Evolutionary conservation across 2,888 invertebrate species (phyloP), one percentile per base, ranked within the genome.

Genomic region (Morpho deidamia): DNA sequence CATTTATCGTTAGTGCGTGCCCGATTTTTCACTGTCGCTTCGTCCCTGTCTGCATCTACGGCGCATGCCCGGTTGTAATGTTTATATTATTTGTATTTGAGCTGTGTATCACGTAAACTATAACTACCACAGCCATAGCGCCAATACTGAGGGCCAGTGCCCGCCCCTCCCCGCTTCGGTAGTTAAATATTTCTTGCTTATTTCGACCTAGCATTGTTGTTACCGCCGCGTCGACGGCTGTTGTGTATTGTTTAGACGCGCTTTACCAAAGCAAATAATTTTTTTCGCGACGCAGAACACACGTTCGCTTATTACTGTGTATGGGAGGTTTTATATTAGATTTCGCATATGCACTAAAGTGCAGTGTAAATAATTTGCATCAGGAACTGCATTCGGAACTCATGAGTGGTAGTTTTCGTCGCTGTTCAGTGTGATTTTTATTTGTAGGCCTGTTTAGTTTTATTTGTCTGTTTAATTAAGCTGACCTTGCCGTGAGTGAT

Each of bases 11-110:
- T 9, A 12, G n/a, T 14, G 42, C 39, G 44, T 41, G 12, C 41
- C 35, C 34, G 35, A 8, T 33, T 35, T 11, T 11, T 42, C 42
- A 35, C 34, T 39, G 46, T 57, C 45, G 59, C 40, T 58, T 56
- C 73, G 76, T 88, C 88, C 68, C 81, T 74, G 76, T 88, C 87
- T 72, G 76, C 61, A 39, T 58, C 62, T 61, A 85, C 72, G 55
- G 89, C 89, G 87, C 89, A 89, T 89, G 89, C 89, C 79, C 87
- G 63, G 82, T 68, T 74, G 82, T 82, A 85, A 88, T 90, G 90
- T 90, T 90, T 90, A 90, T 90, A 90, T 90, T 90, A 90, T 90
- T 90, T 90, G 90, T 90, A 90, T 90, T 90, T 88, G 86, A 90
- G 89, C 87, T 90, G 90, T 90, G 90, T 90, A 90, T 90, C 90